Percentiles rank a stretch among this genome's conserved stretches.
These are phyloP conservation scores for Aporophyla nigra DNA, from an alignment of 2,888 invertebrate species.

Conservation along the genomic window DNA sequence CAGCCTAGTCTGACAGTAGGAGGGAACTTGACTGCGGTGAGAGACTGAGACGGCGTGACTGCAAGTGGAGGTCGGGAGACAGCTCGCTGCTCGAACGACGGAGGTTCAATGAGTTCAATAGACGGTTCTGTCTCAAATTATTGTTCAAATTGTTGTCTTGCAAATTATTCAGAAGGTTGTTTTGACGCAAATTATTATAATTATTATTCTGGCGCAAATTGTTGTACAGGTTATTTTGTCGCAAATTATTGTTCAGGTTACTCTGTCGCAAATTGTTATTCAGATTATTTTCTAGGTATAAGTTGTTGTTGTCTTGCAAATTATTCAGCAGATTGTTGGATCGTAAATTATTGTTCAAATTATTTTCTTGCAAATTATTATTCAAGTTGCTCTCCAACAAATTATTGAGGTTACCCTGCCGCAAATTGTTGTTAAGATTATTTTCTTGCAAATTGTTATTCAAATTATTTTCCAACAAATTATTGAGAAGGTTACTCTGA, in stretches of 20 bases:
- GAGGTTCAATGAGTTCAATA: neutral
- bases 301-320: neutral
- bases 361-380: constrained; percentile 6
- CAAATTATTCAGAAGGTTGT: neutral
- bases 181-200: neutral
- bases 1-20: neutral
- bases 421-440: neutral
- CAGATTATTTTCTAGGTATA: neutral
- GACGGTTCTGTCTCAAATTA: neutral
- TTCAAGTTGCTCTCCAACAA: neutral
- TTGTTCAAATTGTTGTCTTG: neutral
- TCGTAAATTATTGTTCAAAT: neutral
- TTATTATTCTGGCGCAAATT: neutral
- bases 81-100: neutral
- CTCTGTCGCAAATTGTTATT: neutral
- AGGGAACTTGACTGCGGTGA: neutral
- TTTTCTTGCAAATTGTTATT: constrained; percentile 3
- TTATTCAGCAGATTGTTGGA: neutral
- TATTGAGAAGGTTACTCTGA: neutral
- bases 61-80: fast-evolving
- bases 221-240: neutral
- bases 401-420: neutral
- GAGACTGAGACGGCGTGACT: neutral
- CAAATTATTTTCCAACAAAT: neutral
- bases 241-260: neutral